Conservation (phyloP, 23 tunicate species). For the Trididemnum miniatum region DNA sequence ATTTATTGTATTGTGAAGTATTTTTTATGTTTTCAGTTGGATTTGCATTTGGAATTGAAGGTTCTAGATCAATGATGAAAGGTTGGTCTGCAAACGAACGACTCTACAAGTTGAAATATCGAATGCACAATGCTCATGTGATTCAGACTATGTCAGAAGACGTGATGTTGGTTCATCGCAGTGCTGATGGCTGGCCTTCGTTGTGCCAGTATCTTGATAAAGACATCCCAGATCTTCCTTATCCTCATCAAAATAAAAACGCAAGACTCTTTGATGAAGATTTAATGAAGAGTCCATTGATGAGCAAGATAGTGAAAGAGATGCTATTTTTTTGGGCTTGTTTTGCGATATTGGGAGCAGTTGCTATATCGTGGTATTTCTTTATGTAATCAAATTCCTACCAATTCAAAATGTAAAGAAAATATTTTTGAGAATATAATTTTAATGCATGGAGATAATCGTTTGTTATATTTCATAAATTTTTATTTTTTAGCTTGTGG, state of each 20-base stretch:
- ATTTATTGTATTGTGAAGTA: no score
- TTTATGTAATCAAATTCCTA: no score
- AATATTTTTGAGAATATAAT: no score
- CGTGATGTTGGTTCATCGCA: conserved; percentile 34
- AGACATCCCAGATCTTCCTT: conserved; percentile 52
- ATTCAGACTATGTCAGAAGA: conserved; percentile 69
- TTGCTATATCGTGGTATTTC: background rate
- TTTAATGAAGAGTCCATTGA: background rate
- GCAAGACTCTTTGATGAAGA: conserved; percentile 42
- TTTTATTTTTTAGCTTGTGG: no score
- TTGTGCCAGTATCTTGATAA: conserved; percentile 54
- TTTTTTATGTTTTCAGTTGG: conserved; percentile 27
- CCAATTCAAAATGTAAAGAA: no score
- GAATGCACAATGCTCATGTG: conserved; percentile 73
- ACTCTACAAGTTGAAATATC: conserved; percentile 67
- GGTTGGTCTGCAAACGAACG: conserved; percentile 46
- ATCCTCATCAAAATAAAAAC: conserved; percentile 76
- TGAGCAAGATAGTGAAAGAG: conserved; percentile 21
- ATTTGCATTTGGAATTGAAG: conserved; percentile 37
- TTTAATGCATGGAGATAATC: no score
- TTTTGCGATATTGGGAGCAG: background rate
- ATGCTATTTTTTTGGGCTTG: background rate
- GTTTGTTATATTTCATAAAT: no score
- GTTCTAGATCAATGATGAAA: background rate
- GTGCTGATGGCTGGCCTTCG: conserved; percentile 58